Evolutionary conservation across 2,888 invertebrate species (phyloP).

Genomic region (Carpatolechia fugitivella): DNA sequence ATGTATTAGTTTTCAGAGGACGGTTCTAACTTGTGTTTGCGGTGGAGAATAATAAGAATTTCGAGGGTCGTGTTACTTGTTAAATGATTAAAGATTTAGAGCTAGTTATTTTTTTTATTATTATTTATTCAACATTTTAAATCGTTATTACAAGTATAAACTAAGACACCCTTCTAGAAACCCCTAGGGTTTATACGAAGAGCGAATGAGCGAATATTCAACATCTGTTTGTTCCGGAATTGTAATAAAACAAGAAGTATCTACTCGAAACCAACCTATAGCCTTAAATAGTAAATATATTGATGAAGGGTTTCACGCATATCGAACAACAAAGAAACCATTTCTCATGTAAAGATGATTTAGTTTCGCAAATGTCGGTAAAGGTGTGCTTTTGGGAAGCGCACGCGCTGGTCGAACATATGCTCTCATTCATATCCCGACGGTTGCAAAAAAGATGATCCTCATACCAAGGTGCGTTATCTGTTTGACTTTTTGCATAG

Average conservation of each 20-base stretch:
- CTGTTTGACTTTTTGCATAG: conserved; percentile 27
- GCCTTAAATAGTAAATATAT: neutral
- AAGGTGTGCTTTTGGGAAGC: conserved; percentile 59
- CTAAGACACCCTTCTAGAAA: too few species aligned
- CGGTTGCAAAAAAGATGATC: conserved; percentile 43
- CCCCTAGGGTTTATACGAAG: too few species aligned
- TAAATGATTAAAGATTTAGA: neutral
- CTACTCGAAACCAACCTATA: too few species aligned
- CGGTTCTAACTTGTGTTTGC: neutral
- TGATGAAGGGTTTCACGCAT: neutral
- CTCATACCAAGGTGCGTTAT: conserved; percentile 50
- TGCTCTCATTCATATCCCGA: conserved; percentile 36
- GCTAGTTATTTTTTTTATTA: too few species aligned
- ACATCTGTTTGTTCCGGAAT: too few species aligned
- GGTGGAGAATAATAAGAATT: neutral
- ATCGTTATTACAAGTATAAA: too few species aligned
- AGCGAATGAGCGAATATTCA: too few species aligned
- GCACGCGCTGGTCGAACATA: conserved; percentile 56
- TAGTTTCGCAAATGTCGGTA: conserved; percentile 54
- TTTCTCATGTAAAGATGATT: conserved; percentile 12
- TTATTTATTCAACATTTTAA: too few species aligned
- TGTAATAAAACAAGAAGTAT: too few species aligned
- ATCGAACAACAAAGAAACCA: neutral
- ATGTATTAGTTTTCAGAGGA: conserved; percentile 15
- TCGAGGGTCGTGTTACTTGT: neutral